Evolutionary conservation across 2,113 vertebrate species (phyloP), one percentile per base, ranked within the genome.

Genomic region (Progne subis): DNA sequence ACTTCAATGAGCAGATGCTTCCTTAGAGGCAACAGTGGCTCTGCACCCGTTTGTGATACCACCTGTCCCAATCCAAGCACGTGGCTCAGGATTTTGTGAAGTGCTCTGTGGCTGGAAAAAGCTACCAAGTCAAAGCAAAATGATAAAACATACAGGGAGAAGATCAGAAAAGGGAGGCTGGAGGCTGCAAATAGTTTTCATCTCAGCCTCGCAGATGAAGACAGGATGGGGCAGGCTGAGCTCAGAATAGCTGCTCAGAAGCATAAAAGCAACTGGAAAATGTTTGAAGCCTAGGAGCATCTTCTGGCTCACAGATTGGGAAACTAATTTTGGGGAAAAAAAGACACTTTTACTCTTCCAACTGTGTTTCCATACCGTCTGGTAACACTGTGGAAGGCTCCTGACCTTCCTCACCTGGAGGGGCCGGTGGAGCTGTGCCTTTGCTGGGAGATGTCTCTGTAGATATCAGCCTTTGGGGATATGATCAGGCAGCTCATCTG

Each of bases 281-380:
- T 55, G 5, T 76, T 19, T 71, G 77, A 81, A 70, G 25, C 24
- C 21, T 60, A 41, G 21, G 11, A 60, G 11, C 34, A 21, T 69
- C 67, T 91, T 79, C 53, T 76, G 81, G 29, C 18, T 87, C 59
- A 90, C 14, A 63, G 37, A 15, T 1, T 81, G 28, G n/a, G 29
- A 88, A 92, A 57, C 0, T 21, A 75, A 49, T 34, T 14, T 28
- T 5, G 6, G 6, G 1, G 1, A 4, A 6, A 34, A 49, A 50
- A 53, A 12, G 2, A n/a, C 18, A 16, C 5, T 53, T 37, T 68
- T 43, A 4, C 9, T 78, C 23, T 90, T 71, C 46, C 20, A 65
- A 0, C 13, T 41, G 11, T 44, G 14, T 47, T 74, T 83, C 19
- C 0, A 0, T 21, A n/a, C 32, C 11, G 14, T n/a, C 11, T 0